Evolutionary conservation across 2,797 vertebrate genomes (phyloP), one percentile per base, ranked within the genome.

Genomic region (Taenioides sp.): DNA sequence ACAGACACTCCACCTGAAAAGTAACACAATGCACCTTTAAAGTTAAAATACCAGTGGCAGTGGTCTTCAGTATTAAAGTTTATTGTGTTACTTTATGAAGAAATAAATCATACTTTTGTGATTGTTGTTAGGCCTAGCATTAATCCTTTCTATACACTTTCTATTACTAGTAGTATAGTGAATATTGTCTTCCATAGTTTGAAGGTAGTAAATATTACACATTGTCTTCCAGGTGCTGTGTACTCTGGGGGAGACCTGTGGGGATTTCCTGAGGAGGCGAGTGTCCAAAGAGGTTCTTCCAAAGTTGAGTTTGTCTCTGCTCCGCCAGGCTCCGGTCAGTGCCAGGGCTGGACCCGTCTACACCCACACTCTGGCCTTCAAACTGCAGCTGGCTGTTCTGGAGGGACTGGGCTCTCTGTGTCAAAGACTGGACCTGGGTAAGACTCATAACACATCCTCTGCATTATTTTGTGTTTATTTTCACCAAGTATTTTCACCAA

Each of bases 281-380:
- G 96, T 98, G 77, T 97, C 95, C 78, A 97, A 93, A 81, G 96
- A 98, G 2, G 90, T 98, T 70, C 90, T 99, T 25, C 97, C 97
- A 11, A 95, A 94, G 74, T 88, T 99, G 86, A 86, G 92, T 4
- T 71, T 82, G 28, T 96, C 94, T 40, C 90, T 99, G 23, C 75
- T 81, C 34, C 91, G 86, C 54, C 98, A 98, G 82, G 97, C 96
- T 14, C 92, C 94, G 0, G 75, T 94, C 58, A 98, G 97, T 11
- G 93, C 93, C 87, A 94, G 92, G 22, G 93, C 96, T 0, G 95
- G 96, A n/a, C 95, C 96, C 0, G 73, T 95, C 72, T 98, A 98
- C 92, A 89, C 74, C 23, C 96, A 98, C 90, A 97, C 93, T 0
- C 83, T 97, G 69, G 94, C 95, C 82, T 99, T 95, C 94, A 99